phyloP scores from a whole-genome alignment of 2,797 vertebrate genomes.

The Diplodus sargus region DNA sequence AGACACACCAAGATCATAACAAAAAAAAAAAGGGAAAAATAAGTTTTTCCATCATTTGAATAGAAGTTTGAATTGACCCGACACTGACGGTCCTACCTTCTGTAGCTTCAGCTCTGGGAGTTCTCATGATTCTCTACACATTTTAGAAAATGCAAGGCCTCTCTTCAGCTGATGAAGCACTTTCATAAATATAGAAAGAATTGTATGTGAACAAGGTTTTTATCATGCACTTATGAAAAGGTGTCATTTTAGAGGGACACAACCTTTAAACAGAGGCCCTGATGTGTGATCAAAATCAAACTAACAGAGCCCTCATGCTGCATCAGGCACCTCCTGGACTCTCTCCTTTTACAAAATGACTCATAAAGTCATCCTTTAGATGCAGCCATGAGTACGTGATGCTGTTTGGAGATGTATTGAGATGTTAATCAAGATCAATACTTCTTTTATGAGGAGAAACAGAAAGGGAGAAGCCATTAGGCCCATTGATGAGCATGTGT shows the following conservation, averaged over 20 bases:
- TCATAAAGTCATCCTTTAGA: slow-evolving; percentile 13
- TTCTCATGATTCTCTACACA: background rate
- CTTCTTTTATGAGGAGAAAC: slow-evolving; percentile 38
- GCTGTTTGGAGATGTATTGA: slow-evolving; percentile 19
- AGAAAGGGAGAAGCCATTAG: slow-evolving; percentile 58
- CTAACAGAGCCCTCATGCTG: background rate
- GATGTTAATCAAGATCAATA: slow-evolving; percentile 42
- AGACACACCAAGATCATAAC: no score
- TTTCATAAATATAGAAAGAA: background rate
- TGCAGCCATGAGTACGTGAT: background rate
- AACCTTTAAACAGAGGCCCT: background rate
- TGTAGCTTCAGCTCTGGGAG: background rate
- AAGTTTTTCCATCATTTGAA: background rate
- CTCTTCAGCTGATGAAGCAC: background rate
- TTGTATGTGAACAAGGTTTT: background rate
- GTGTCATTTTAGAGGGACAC: background rate
- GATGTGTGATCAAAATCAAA: slow-evolving; percentile 9
- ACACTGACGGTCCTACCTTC: background rate
- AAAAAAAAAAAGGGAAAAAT: no score
- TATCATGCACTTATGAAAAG: background rate
- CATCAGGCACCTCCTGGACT: background rate
- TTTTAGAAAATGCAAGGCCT: background rate
- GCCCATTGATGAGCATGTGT: slow-evolving; percentile 30
- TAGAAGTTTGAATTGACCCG: background rate
- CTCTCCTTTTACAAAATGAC: slow-evolving; percentile 30